A percentile compares a stretch with the other conserved stretches of the same genome.
phyloP scores from a whole-genome alignment of 2,888 invertebrate species.

The Stegana nigrithorax region DNA sequence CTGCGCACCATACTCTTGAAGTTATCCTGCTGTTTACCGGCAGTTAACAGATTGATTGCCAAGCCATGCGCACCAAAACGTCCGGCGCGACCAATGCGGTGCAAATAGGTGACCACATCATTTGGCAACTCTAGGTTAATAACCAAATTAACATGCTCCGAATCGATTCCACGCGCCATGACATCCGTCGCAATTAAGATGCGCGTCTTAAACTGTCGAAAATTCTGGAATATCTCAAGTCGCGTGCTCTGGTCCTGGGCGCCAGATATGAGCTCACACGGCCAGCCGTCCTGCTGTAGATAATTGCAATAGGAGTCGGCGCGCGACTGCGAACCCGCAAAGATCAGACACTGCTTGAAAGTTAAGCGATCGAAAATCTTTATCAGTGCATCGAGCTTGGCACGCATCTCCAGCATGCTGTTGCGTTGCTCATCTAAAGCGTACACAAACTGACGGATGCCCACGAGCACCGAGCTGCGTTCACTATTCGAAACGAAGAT shows the following conservation, averaged over 20 bases:
- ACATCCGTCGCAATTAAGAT: slow-evolving; percentile 92
- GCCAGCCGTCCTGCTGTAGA: slow-evolving; percentile 80
- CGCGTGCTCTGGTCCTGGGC: slow-evolving; percentile 84
- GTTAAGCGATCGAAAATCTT: slow-evolving; percentile 77
- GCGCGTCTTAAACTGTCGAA: slow-evolving; percentile 84
- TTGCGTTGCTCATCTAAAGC: slow-evolving; percentile 74
- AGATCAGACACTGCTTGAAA: slow-evolving; percentile 92
- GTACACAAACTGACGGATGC: slow-evolving; percentile 82
- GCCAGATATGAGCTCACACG: slow-evolving; percentile 81
- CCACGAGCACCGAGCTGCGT: slow-evolving; percentile 78
- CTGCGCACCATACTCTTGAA: slow-evolving; percentile 73
- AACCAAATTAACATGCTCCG: slow-evolving; percentile 90
- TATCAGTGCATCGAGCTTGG: slow-evolving; percentile 76
- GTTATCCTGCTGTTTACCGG: slow-evolving; percentile 73
- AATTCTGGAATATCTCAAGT: slow-evolving; percentile 78
- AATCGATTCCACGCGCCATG: slow-evolving; percentile 94
- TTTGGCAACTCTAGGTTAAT: slow-evolving; percentile 90
- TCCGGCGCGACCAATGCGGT: slow-evolving; percentile 95
- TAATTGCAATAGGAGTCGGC: slow-evolving; percentile 82
- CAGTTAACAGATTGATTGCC: slow-evolving; percentile 79
- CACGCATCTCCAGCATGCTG: slow-evolving; percentile 75
- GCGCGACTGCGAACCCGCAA: slow-evolving; percentile 88
- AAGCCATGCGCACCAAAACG: slow-evolving; percentile 89
- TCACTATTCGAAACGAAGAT: slow-evolving; percentile 80
- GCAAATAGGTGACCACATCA: slow-evolving; percentile 87